A percentile compares a stretch with the other conserved stretches of the same genome.
phyloP scores from a whole-genome alignment of 2,888 invertebrate genomes.

The Drosophila stalkeri region DNA sequence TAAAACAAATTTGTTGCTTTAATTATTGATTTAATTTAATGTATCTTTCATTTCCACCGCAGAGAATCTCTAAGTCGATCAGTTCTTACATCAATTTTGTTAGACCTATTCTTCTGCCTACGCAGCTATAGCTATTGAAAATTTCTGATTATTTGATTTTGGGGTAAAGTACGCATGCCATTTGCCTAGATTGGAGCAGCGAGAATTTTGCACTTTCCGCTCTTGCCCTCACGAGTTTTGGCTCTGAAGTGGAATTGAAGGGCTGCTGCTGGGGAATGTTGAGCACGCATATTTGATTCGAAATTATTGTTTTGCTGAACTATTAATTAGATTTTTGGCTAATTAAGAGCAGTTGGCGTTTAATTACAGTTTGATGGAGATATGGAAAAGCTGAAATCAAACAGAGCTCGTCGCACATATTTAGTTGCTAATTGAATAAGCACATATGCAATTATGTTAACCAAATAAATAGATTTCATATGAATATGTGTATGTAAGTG shows the following conservation, averaged over 20 bases:
- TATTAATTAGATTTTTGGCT: constrained; percentile 3
- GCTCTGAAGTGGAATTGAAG: neutral
- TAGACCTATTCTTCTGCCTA: neutral
- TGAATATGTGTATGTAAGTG: neutral
- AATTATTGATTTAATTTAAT: no score
- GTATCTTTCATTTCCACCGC: neutral
- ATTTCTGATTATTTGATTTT: constrained; percentile 50
- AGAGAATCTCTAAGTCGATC: neutral
- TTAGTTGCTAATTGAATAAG: constrained; percentile 61
- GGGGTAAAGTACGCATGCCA: constrained; percentile 38
- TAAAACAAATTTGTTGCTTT: no score
- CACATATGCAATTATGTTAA: constrained; percentile 48
- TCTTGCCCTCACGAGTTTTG: neutral
- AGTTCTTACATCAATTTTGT: neutral
- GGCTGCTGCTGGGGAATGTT: neutral
- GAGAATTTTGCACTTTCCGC: constrained; percentile 7
- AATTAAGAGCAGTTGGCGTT: constrained; percentile 3
- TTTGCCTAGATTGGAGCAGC: constrained; percentile 8
- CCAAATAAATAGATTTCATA: constrained; percentile 42
- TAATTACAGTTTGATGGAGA: neutral
- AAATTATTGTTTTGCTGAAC: constrained; percentile 3
- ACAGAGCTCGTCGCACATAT: constrained; percentile 15
- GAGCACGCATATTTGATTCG: neutral
- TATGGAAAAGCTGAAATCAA: constrained; percentile 5
- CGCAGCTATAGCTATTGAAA: constrained; percentile 1